Conservation (phyloP, 2,888 invertebrate species). For the Philhelius pedissequus region DNA sequence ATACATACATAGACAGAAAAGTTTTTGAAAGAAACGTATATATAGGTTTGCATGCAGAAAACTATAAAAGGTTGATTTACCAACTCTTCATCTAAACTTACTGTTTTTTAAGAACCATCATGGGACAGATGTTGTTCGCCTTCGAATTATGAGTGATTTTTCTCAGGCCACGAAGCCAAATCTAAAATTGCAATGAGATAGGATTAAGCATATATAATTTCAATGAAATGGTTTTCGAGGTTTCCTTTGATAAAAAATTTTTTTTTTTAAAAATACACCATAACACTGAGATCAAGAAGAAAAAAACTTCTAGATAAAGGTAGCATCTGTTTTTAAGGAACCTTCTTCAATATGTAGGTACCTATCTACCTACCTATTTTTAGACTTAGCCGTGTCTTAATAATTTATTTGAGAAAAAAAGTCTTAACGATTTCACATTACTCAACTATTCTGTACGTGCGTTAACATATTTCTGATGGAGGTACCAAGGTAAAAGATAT, state of each 20-base stretch:
- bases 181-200: slow-evolving; percentile 82
- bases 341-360: slow-evolving; percentile 26
- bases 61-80: neutral
- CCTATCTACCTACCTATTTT: no score
- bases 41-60: slow-evolving; percentile 25
- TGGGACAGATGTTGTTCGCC: slow-evolving; percentile 99
- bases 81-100: slow-evolving; percentile 83
- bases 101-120: slow-evolving; percentile 99
- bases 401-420: slow-evolving; percentile 31
- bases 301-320: neutral
- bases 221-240: neutral
- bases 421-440: slow-evolving; percentile 42
- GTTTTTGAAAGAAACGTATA: no score
- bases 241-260: neutral
- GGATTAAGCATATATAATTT: neutral
- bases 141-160: slow-evolving; percentile 98
- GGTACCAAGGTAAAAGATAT: slow-evolving; percentile 4
- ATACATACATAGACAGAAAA: no score
- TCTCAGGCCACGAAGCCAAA: slow-evolving; percentile 96
- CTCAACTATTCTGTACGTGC: slow-evolving; percentile 27
- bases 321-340: slow-evolving; percentile 32
- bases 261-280: no score
- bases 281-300: neutral
- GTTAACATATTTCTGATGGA: neutral
- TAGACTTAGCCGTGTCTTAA: slow-evolving; percentile 32